Evolutionary conservation across 2,888 invertebrate genomes (phyloP).

Genomic region (Yponomeuta cagnagella): DNA sequence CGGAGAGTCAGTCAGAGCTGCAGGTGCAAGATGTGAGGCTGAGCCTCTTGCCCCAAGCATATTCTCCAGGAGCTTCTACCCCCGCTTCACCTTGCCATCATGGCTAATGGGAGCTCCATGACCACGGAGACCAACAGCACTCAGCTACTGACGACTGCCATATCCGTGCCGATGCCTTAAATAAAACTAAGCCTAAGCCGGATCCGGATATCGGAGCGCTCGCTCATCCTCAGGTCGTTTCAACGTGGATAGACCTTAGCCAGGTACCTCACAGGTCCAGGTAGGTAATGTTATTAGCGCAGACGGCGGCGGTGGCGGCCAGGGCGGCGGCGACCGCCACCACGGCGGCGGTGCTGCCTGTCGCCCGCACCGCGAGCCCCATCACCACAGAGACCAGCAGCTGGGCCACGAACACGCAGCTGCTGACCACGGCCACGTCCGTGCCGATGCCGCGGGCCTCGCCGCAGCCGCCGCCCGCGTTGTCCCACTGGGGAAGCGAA

Average conservation of each 20-base stretch:
- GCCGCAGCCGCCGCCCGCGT: constrained; percentile 61
- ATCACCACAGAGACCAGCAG: constrained; percentile 91
- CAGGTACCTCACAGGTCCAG: constrained; percentile 81
- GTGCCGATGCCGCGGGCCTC: constrained; percentile 93
- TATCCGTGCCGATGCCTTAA: constrained; percentile 56
- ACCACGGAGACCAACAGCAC: constrained; percentile 78
- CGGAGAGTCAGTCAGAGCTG: too few species aligned
- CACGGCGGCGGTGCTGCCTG: constrained; percentile 92
- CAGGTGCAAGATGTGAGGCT: too few species aligned
- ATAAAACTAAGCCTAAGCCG: too few species aligned
- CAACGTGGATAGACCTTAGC: too few species aligned
- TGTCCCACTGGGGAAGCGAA: constrained; percentile 54
- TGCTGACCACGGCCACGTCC: constrained; percentile 94
- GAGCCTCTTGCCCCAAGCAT: too few species aligned
- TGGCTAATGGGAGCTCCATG: constrained; percentile 87
- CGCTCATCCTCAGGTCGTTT: background rate
- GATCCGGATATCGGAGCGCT: too few species aligned
- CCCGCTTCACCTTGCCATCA: constrained; percentile 65
- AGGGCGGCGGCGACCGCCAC: constrained; percentile 89
- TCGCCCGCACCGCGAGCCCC: constrained; percentile 86
- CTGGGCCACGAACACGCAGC: constrained; percentile 97
- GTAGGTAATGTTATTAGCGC: constrained; percentile 93
- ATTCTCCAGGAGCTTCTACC: too few species aligned
- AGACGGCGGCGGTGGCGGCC: constrained; percentile 88
- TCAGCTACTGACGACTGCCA: constrained; percentile 86